Percentiles rank a stretch among this genome's conserved stretches.
Evolutionary conservation across 2,113 vertebrate species (phyloP).

Genomic region (Lota lota): DNA sequence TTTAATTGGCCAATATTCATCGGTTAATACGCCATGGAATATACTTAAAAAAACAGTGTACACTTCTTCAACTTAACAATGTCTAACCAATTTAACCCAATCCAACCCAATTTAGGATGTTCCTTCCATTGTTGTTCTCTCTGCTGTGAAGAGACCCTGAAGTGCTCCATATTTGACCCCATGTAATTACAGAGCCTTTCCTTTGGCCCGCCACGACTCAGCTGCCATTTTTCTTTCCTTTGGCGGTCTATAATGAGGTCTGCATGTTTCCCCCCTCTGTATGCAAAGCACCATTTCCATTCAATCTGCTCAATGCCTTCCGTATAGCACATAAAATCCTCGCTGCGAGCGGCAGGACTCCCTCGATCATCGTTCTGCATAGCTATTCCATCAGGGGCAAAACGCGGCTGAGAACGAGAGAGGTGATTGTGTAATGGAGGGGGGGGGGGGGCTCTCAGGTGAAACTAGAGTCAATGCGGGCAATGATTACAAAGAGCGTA

Average conservation of each 20-base stretch:
- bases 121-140: background rate
- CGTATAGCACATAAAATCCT: slow-evolving; percentile 23
- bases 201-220: background rate
- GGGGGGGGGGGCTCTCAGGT: slow-evolving; percentile 4
- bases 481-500: slow-evolving; percentile 4
- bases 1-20: too few relatives aligned
- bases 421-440: slow-evolving; percentile 11
- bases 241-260: slow-evolving; percentile 42
- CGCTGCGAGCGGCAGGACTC: slow-evolving; percentile 5
- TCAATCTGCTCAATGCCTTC: slow-evolving; percentile 16
- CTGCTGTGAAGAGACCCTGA: background rate
- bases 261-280: slow-evolving; percentile 25
- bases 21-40: too few relatives aligned
- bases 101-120: background rate
- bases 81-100: background rate
- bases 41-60: too few relatives aligned
- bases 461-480: background rate
- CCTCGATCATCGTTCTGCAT: slow-evolving; percentile 24
- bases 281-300: slow-evolving; percentile 23
- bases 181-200: slow-evolving; percentile 5
- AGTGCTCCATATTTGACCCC: background rate
- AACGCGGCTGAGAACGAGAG: slow-evolving; percentile 11
- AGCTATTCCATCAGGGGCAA: slow-evolving; percentile 14
- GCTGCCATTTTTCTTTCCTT: background rate
- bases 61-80: too few relatives aligned